Evolutionary conservation across 2,113 vertebrate genomes (phyloP).

Genomic region (Daubentonia madagascariensis): DNA sequence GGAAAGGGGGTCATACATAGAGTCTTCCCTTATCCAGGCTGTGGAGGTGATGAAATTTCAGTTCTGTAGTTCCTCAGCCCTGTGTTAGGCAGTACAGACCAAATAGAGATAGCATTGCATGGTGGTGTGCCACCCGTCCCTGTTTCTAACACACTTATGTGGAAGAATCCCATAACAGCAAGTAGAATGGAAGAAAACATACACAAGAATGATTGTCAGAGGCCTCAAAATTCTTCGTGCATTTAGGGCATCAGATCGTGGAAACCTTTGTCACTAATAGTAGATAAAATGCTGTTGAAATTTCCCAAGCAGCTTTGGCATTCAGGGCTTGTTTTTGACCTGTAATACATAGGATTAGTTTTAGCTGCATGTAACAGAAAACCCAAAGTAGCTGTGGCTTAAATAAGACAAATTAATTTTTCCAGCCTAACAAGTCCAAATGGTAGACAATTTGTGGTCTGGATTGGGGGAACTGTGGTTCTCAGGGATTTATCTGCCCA

Average conservation of each 20-base stretch:
- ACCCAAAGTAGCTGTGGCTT: background rate
- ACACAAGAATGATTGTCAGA: background rate
- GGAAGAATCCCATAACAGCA: background rate
- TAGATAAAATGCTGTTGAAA: background rate
- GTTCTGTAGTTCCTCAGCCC: background rate
- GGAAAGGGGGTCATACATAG: too few species aligned
- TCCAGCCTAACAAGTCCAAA: background rate
- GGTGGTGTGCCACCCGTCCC: accelerated
- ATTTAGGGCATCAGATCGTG: background rate
- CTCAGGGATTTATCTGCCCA: background rate
- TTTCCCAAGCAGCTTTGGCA: background rate
- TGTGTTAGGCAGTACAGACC: background rate
- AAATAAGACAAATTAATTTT: background rate
- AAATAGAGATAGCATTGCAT: accelerated
- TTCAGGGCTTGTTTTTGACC: background rate
- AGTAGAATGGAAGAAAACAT: background rate
- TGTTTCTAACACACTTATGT: background rate
- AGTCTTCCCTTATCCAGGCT: background rate
- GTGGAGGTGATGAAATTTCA: background rate
- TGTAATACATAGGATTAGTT: background rate
- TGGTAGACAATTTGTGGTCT: background rate
- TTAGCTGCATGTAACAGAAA: background rate
- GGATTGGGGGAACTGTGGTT: accelerated
- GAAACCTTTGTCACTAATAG: background rate
- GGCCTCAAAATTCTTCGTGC: background rate